A percentile compares a stretch with the other conserved stretches of the same genome.
Conservation (phyloP, 2,797 vertebrate species). For the Ambastaia sidthimunki region DNA sequence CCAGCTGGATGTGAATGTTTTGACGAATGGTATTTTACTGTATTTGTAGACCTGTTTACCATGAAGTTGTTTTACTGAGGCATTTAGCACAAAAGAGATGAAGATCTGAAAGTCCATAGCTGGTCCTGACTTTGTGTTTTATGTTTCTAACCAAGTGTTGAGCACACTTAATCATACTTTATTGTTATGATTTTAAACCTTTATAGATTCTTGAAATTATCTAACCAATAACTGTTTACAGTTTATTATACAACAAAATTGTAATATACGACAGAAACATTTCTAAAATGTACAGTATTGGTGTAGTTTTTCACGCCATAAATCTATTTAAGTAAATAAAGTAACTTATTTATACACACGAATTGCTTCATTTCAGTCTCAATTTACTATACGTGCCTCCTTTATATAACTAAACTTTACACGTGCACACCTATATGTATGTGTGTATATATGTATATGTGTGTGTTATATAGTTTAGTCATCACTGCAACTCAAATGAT, state of each 20-base stretch:
- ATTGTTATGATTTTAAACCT: neutral
- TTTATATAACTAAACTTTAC: too few species aligned
- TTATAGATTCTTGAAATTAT: constrained; percentile 72
- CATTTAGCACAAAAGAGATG: neutral
- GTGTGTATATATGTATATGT: too few species aligned
- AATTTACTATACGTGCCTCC: too few species aligned
- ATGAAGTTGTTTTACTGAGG: constrained; percentile 15
- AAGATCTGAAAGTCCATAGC: neutral
- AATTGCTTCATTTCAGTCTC: constrained; percentile 32
- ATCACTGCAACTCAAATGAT: neutral
- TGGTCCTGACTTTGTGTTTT: neutral
- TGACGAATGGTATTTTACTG: constrained; percentile 8
- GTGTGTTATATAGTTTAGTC: neutral
- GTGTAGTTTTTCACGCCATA: constrained; percentile 77
- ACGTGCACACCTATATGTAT: too few species aligned
- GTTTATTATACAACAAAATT: neutral
- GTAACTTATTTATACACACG: constrained; percentile 85
- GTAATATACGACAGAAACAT: constrained; percentile 75
- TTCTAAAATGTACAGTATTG: constrained; percentile 85
- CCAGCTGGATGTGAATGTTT: neutral
- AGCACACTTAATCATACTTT: too few species aligned
- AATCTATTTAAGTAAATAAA: constrained; percentile 91
- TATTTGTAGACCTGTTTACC: neutral
- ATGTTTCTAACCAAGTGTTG: constrained; percentile 4
- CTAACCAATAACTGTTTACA: constrained; percentile 35